phyloP scores from a whole-genome alignment of 2,113 vertebrate genomes.

The Ovis aries region ARS-UI_Ramb_v3.0 NC_056071.1:65155001-65155500 shows the following conservation, averaged over 20 bases:
- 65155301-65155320: background rate
- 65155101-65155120: background rate
- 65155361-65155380: background rate
- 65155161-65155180: background rate
- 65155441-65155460: background rate
- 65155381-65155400: background rate
- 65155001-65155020: background rate
- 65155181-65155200: background rate
- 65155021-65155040: background rate
- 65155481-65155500: background rate
- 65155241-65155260: background rate
- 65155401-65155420: background rate
- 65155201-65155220: background rate
- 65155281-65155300: background rate
- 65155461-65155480: background rate
- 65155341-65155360: background rate
- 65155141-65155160: background rate
- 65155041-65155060: background rate
- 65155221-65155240: background rate
- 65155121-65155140: background rate
- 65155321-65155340: background rate
- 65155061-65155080: background rate
- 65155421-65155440: background rate
- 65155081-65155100: background rate
- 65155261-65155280: background rate